A percentile compares a stretch with the other conserved stretches of the same genome.
These are phyloP conservation scores for Elgaria multicarinata DNA, from an alignment of 2,113 vertebrate genomes.

Conservation along the genomic window DNA sequence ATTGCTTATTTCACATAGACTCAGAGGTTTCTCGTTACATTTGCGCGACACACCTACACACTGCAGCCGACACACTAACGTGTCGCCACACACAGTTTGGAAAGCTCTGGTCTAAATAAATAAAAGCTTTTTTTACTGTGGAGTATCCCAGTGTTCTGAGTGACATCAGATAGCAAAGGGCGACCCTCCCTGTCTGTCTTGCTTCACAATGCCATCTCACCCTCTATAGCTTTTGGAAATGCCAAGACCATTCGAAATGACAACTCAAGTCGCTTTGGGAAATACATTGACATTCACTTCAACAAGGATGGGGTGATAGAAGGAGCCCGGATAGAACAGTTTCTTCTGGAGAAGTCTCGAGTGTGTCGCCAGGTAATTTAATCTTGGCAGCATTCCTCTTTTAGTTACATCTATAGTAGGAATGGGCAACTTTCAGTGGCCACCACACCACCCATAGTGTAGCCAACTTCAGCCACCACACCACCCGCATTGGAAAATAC, in stretches of 20 bases:
- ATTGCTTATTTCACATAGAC: too few species aligned
- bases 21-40: too few species aligned
- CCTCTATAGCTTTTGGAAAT: slow-evolving; percentile 90
- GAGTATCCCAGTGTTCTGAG: neutral
- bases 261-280: slow-evolving; percentile 98
- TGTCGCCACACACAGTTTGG: too few species aligned
- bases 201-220: slow-evolving; percentile 1
- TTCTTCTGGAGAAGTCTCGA: slow-evolving; percentile 95
- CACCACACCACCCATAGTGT: too few species aligned
- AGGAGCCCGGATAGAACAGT: slow-evolving; percentile 92
- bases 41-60: too few species aligned
- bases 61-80: too few species aligned
- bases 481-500: too few species aligned
- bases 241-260: slow-evolving; percentile 96
- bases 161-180: neutral
- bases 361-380: slow-evolving; percentile 91
- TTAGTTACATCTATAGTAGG: neutral
- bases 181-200: neutral
- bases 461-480: too few species aligned
- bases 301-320: slow-evolving; percentile 86
- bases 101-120: too few species aligned
- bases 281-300: slow-evolving; percentile 94
- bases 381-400: neutral
- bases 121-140: neutral
- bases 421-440: too few species aligned